A percentile compares a stretch with the other conserved stretches of the same genome.
phyloP scores from a whole-genome alignment of 2,797 vertebrate species.

The Argya squamiceps region DNA sequence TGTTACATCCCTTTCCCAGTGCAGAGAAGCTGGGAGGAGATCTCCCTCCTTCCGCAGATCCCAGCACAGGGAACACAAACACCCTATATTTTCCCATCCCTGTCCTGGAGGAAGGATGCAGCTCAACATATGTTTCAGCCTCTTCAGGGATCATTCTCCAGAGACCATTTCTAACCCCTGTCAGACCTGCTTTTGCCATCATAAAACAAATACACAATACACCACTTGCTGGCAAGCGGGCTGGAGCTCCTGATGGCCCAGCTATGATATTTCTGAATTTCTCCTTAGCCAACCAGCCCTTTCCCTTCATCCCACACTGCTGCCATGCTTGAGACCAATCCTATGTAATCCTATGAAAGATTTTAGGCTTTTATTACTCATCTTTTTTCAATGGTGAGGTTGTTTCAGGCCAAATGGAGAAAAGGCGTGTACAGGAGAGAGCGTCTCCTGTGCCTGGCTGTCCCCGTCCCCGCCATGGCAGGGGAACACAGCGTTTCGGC shows the following conservation, averaged over 20 bases:
- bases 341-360: neutral
- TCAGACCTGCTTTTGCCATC: neutral
- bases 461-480: neutral
- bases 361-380: neutral
- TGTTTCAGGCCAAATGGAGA: slow-evolving; percentile 26
- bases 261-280: neutral
- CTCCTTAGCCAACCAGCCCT: neutral
- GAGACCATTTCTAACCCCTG: neutral
- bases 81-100: neutral
- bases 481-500: slow-evolving; percentile 35
- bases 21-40: neutral
- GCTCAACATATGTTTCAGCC: neutral
- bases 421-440: neutral
- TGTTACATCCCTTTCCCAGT: neutral
- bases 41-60: neutral
- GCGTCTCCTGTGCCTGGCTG: neutral
- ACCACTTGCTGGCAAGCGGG: neutral
- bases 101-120: neutral
- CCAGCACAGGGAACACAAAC: neutral
- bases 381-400: neutral
- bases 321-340: fast-evolving
- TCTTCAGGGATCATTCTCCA: neutral
- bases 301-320: neutral
- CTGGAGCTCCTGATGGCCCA: neutral
- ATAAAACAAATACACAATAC: neutral